Percentiles rank a stretch among this genome's conserved stretches.
phyloP scores from a whole-genome alignment of 2,797 vertebrate species.

The Eupleurogrammus muticus region DNA sequence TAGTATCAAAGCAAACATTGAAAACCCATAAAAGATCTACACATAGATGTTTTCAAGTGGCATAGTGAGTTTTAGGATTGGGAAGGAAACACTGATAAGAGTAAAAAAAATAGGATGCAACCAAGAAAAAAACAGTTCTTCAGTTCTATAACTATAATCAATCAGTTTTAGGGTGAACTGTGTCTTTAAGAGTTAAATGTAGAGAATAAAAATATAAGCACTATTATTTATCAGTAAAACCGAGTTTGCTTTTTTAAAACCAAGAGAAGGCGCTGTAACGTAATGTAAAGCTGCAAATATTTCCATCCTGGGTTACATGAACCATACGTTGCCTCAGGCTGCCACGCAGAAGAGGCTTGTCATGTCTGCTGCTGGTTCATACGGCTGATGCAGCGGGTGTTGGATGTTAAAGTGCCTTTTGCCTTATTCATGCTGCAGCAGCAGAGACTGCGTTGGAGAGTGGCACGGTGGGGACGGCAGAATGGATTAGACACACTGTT shows the following conservation, averaged over 20 bases:
- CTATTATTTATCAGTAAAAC: constrained; percentile 7
- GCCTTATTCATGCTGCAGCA: constrained; percentile 74
- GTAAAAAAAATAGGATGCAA: not conserved
- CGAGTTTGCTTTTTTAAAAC: constrained; percentile 23
- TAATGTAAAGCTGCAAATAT: constrained; percentile 42
- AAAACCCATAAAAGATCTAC: too few relatives aligned
- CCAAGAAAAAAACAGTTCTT: not conserved
- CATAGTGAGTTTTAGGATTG: not conserved
- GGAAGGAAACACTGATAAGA: too few relatives aligned
- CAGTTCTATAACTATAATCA: constrained; percentile 1
- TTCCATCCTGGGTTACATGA: constrained; percentile 34
- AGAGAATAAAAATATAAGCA: not conserved
- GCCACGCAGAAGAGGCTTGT: constrained; percentile 31
- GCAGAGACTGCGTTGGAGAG: constrained; percentile 25
- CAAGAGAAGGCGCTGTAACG: constrained; percentile 20
- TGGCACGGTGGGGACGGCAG: constrained; percentile 18
- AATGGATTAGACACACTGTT: constrained; percentile 53
- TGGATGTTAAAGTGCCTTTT: constrained; percentile 70
- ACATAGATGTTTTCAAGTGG: too few relatives aligned
- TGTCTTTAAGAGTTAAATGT: not conserved
- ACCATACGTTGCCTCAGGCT: constrained; percentile 29
- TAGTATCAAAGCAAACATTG: not conserved
- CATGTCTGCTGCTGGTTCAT: constrained; percentile 45
- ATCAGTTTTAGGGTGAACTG: not conserved
- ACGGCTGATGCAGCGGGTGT: constrained; percentile 36